These are phyloP conservation scores for Phaetusa simplex DNA, from an alignment of 2,113 vertebrate species.

Conservation along the genomic window DNA sequence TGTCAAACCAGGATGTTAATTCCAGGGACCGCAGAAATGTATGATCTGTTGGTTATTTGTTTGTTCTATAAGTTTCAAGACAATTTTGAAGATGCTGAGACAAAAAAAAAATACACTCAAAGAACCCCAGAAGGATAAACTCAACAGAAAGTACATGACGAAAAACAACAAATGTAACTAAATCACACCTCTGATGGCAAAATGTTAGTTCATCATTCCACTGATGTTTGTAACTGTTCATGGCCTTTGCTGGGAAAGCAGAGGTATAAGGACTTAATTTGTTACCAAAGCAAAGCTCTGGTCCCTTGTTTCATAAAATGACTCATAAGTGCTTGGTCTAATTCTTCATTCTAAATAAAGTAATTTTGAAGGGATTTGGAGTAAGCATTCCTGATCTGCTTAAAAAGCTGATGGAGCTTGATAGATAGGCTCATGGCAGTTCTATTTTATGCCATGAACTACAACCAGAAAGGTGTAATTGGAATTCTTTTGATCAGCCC, in stretches of 20 bases:
- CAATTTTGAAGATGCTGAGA: background rate
- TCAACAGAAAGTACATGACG: background rate
- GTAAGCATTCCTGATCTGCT: background rate
- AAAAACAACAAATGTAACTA: background rate
- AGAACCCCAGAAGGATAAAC: background rate
- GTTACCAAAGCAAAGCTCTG: background rate
- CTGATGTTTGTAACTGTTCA: background rate
- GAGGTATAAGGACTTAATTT: background rate
- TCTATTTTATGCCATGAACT: background rate
- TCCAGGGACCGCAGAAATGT: background rate
- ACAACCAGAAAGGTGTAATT: background rate
- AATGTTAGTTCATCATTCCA: background rate
- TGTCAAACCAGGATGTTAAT: background rate
- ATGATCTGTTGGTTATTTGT: background rate
- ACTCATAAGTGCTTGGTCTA: background rate
- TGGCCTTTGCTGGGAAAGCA: background rate
- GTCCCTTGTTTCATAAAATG: background rate
- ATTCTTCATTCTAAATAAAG: background rate
- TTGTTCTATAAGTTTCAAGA: background rate
- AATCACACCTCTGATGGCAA: background rate
- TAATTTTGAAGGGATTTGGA: background rate
- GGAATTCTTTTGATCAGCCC: background rate
- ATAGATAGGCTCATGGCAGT: background rate
- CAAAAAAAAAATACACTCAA: background rate
- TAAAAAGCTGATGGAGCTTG: background rate